These are phyloP conservation scores for Lutraria lutraria DNA, from an alignment of 2,888 invertebrate species.

Conservation along the genomic window DNA sequence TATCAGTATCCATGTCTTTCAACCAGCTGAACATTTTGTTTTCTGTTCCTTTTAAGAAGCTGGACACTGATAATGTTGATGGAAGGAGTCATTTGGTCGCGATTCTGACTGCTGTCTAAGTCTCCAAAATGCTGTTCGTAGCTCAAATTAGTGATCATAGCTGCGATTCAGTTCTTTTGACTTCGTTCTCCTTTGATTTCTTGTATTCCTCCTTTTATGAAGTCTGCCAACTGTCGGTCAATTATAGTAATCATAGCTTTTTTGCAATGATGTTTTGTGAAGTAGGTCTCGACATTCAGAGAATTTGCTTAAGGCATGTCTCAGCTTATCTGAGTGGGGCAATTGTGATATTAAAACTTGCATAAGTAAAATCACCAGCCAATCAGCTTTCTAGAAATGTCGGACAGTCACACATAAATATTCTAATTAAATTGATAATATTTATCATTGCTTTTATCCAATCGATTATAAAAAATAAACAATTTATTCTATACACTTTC, in stretches of 20 bases:
- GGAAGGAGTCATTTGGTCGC: slow-evolving; percentile 66
- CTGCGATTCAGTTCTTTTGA: slow-evolving; percentile 55
- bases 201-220: slow-evolving; percentile 55
- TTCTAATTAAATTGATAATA: too few species aligned
- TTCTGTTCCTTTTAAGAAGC: slow-evolving; percentile 63
- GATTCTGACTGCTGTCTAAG: slow-evolving; percentile 60
- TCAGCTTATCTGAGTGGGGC: not conserved
- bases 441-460: too few species aligned
- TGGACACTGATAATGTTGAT: slow-evolving; percentile 69
- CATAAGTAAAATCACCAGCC: too few species aligned
- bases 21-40: slow-evolving; percentile 59
- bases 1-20: slow-evolving; percentile 41
- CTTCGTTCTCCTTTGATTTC: slow-evolving; percentile 22
- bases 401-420: too few species aligned
- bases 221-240: slow-evolving; percentile 63
- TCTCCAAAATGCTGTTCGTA: slow-evolving; percentile 73
- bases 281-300: slow-evolving; percentile 20
- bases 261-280: slow-evolving; percentile 14
- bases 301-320: not conserved
- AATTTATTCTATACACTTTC: too few species aligned
- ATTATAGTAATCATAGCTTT: slow-evolving; percentile 49
- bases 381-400: too few species aligned
- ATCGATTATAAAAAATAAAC: too few species aligned
- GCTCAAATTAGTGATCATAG: not conserved
- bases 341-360: not conserved